Evolutionary conservation across 2,797 vertebrate genomes (phyloP), one percentile per base, ranked within the genome.

Genomic region (Acanthurus leucopareius): DNA sequence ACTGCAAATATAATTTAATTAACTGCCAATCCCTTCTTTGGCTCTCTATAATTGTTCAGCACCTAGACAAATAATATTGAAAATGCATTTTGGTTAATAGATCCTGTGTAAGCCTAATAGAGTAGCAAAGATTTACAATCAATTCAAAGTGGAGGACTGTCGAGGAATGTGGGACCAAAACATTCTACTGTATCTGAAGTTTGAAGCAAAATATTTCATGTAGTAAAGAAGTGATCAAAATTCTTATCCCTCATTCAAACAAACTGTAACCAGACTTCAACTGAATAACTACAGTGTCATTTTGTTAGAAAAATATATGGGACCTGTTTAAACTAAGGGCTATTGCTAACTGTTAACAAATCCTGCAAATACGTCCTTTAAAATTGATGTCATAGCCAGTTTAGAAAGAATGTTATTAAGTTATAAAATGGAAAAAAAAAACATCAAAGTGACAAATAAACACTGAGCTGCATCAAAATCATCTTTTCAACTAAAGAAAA

Each of bases 1-100:
- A 40, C 10, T 42, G 40, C 40, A 42, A 42, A 42, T 42, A 42
- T 9, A 10, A 42, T 42, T 42, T 11, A 2, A 42, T 42, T 42
- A 42, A 42, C 10, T 42, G 40, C 40, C 40, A 8, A 10, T 8
- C 40, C 40, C 40, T 42, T 9, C 40, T 42, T 42, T 42, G 40
- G 14, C 40, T 60, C 52, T 73, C 58, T 68, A 54, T 54, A 68
- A 71, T 44, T 63, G 7, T 25, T 54, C 60, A 38, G 5, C 11
- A 59, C 10, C 57, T 52, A 69, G 40, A 53, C 10, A 51, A 58
- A 38, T 5, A 49, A 17, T 1, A 51, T 10, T 67, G 32, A 62
- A 67, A 61, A 58, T 54, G 0, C 4, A 1, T 35, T 1, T 25
- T 56, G 19, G 16, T 52, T 22, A 52, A 8, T 25, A 7, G n/a